These are phyloP conservation scores for Halocynthia roretzi DNA, from an alignment of 23 tunicate species.

Conservation along the genomic window DNA sequence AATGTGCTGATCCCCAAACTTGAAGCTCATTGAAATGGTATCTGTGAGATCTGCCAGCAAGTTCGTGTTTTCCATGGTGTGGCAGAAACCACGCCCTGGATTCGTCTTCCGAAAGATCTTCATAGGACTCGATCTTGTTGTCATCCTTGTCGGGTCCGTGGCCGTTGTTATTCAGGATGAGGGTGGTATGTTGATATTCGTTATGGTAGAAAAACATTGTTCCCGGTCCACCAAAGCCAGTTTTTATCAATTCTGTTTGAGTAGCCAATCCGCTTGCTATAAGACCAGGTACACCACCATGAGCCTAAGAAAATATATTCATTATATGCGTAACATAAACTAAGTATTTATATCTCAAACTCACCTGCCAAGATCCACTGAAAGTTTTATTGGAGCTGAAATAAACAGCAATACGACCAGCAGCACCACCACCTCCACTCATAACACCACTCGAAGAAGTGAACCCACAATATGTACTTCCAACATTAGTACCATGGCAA, in stretches of 20 bases:
- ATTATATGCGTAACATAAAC: too few species aligned
- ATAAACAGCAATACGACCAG: conserved; percentile 28
- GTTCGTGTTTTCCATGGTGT: background rate
- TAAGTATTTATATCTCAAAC: too few species aligned
- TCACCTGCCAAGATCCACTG: conserved; percentile 20
- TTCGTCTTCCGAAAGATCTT: conserved; percentile 11
- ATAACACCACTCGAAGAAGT: background rate
- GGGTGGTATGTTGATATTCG: conserved; percentile 24
- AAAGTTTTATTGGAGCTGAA: conserved; percentile 23
- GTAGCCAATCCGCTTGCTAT: background rate
- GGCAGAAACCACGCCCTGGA: conserved; percentile 32
- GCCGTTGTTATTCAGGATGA: conserved; percentile 28
- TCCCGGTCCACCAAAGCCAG: conserved; percentile 34
- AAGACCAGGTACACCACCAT: conserved; percentile 22
- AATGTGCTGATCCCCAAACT: conserved; percentile 34
- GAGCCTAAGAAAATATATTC: background rate
- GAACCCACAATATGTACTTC: background rate
- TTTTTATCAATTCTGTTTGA: background rate
- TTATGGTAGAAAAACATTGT: conserved; percentile 27
- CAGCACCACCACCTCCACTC: conserved; percentile 32
- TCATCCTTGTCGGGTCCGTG: conserved; percentile 34
- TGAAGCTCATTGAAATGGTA: conserved; percentile 27
- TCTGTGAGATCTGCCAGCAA: conserved; percentile 4
- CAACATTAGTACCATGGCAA: background rate
- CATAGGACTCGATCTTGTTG: conserved; percentile 15